Conservation (phyloP, 1,140 invertebrate genomes). For the Drosophila tropicalis region DNA sequence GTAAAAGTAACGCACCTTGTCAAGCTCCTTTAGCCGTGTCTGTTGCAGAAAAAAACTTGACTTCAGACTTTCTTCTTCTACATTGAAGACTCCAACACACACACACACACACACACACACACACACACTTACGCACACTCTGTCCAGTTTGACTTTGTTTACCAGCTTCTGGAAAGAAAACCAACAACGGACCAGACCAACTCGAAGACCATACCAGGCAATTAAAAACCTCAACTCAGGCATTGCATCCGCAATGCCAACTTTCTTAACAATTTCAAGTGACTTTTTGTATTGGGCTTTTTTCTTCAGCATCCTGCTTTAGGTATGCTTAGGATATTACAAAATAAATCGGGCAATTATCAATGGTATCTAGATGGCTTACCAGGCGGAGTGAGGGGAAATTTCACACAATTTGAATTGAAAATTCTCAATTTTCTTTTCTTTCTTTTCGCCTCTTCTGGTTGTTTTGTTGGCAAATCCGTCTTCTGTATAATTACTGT, state of each 20-base stretch:
- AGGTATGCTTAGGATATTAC: not conserved
- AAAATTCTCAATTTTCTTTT: slow-evolving; percentile 9
- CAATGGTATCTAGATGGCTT: not conserved
- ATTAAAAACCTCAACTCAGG: slow-evolving; percentile 55
- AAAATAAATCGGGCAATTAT: not conserved
- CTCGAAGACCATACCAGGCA: slow-evolving; percentile 43
- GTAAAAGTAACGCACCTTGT: slow-evolving; percentile 75
- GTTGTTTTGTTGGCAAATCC: slow-evolving; percentile 58
- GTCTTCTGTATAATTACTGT: slow-evolving; percentile 77
- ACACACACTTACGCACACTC: slow-evolving; percentile 70
- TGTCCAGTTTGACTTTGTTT: slow-evolving; percentile 77
- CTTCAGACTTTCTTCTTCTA: slow-evolving; percentile 21
- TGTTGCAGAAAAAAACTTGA: slow-evolving; percentile 42
- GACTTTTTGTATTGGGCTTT: slow-evolving; percentile 1
- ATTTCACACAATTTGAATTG: not conserved
- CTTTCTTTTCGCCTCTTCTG: not conserved
- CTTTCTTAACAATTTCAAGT: slow-evolving; percentile 61
- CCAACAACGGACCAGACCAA: slow-evolving; percentile 34
- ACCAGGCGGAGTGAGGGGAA: not conserved
- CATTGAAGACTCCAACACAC: slow-evolving; percentile 16
- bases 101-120: slow-evolving; percentile 69
- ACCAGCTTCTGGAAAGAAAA: slow-evolving; percentile 43
- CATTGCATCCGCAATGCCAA: slow-evolving; percentile 61
- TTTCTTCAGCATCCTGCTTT: slow-evolving; percentile 58
- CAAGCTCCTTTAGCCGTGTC: slow-evolving; percentile 39